Percentiles rank a stretch among this genome's conserved stretches.
These are phyloP conservation scores for Hydra vulgaris DNA, from an alignment of 30 jellyfish, hydroid and myxozoan species.

Conservation along the genomic window DNA sequence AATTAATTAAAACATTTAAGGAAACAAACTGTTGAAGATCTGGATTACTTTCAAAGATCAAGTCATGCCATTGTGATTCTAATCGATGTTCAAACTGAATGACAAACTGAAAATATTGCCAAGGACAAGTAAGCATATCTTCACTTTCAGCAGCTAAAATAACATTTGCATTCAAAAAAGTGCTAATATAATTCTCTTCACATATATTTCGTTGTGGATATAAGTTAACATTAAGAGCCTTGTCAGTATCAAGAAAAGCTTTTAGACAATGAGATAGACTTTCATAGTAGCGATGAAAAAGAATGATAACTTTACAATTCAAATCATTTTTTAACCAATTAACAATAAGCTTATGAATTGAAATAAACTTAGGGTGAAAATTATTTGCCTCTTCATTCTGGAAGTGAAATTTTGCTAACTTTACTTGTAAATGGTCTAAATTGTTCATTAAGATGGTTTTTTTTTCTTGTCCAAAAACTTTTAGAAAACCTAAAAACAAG, in stretches of 20 bases:
- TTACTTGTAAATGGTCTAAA: slow-evolving; percentile 43
- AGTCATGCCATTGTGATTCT: slow-evolving; percentile 49
- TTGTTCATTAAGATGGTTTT: slow-evolving; percentile 25
- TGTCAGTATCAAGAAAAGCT: slow-evolving; percentile 20
- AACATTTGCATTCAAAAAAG: slow-evolving; percentile 44
- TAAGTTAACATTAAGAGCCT: slow-evolving; percentile 18
- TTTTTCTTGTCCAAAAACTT: slow-evolving; percentile 33
- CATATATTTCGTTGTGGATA: slow-evolving; percentile 51
- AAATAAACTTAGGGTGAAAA: slow-evolving; percentile 42
- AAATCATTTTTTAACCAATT: slow-evolving; percentile 7
- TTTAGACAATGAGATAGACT: slow-evolving; percentile 27
- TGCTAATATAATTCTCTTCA: slow-evolving; percentile 21
- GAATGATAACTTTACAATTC: slow-evolving; percentile 31
- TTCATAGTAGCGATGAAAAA: slow-evolving; percentile 43
- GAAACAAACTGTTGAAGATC: slow-evolving; percentile 32
- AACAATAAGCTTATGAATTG: slow-evolving; percentile 19
- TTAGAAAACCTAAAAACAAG: slow-evolving; percentile 31
- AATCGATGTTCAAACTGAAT: slow-evolving; percentile 43
- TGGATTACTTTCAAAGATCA: slow-evolving; percentile 41
- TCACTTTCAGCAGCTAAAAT: slow-evolving; percentile 46
- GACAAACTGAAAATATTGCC: slow-evolving; percentile 49
- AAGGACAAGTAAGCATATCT: slow-evolving; percentile 61
- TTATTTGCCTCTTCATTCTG: slow-evolving; percentile 22
- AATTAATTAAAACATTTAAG: background rate
- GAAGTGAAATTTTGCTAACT: slow-evolving; percentile 36